These are phyloP conservation scores for Bufotes viridis DNA, from an alignment of 2,797 vertebrate genomes.

Conservation along the genomic window DNA sequence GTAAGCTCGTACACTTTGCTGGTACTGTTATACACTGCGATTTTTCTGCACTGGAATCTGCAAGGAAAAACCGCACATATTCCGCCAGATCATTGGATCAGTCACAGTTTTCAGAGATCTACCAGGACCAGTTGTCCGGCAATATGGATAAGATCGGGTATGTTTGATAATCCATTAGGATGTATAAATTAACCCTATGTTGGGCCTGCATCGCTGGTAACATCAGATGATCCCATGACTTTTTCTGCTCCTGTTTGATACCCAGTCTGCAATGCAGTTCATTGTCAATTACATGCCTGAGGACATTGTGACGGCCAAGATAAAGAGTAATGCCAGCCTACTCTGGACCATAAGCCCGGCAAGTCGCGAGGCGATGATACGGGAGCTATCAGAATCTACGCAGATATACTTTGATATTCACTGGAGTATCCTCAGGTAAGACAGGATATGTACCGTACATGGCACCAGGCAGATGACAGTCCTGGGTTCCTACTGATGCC, in stretches of 20 bases:
- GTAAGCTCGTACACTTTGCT: too few species aligned
- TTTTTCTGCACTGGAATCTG: too few species aligned
- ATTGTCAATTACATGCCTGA: conserved; percentile 73
- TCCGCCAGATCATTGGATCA: too few species aligned
- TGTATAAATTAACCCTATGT: too few species aligned
- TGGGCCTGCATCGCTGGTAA: neutral
- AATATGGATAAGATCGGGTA: neutral
- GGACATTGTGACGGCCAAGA: conserved; percentile 71
- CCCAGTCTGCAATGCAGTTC: conserved; percentile 73
- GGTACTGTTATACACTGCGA: too few species aligned
- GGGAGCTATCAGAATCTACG: conserved; percentile 72
- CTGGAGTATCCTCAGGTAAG: conserved; percentile 73
- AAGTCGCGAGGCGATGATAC: conserved; percentile 69
- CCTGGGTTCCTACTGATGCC: too few species aligned
- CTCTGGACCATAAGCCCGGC: conserved; percentile 77
- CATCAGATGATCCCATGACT: neutral
- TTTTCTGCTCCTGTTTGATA: neutral
- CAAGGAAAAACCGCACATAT: too few species aligned
- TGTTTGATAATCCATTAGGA: neutral
- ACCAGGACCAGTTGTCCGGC: too few species aligned
- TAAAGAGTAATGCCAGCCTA: conserved; percentile 77
- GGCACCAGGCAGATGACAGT: neutral
- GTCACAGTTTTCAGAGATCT: too few species aligned
- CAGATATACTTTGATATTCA: conserved; percentile 72
- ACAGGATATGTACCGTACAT: neutral